Evolutionary conservation across 2,113 vertebrate genomes (phyloP).

Genomic region (Gavialis gangeticus): DNA sequence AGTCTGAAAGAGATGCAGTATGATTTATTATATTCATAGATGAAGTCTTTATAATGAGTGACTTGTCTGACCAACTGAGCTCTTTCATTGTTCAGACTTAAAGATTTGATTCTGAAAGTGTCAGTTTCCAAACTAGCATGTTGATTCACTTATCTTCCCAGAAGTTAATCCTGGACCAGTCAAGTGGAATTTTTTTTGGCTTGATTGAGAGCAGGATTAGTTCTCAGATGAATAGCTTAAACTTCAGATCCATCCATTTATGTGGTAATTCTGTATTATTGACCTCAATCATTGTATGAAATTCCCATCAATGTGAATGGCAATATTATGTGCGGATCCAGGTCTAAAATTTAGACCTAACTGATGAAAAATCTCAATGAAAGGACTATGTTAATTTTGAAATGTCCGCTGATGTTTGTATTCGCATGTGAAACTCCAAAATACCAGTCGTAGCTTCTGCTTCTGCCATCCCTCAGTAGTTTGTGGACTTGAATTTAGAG

Average conservation of each 20-base stretch:
- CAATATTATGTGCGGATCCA: neutral
- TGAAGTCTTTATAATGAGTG: no score
- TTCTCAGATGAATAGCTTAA: neutral
- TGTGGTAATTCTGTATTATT: neutral
- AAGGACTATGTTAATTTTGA: neutral
- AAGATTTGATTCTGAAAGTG: neutral
- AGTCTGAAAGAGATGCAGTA: neutral
- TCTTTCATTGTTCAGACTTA: neutral
- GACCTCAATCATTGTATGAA: neutral
- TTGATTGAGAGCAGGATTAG: neutral
- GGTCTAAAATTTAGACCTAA: neutral
- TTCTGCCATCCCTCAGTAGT: neutral
- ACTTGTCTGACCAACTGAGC: neutral
- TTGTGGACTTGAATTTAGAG: neutral
- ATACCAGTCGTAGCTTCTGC: neutral
- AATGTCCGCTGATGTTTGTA: neutral
- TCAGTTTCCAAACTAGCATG: neutral
- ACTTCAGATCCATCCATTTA: neutral
- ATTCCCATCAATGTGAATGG: neutral
- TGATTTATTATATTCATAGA: no score
- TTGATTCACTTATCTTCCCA: neutral
- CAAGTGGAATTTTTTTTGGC: neutral
- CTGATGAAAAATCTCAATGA: neutral
- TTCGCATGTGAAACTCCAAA: no score
- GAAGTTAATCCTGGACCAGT: neutral